Conservation (phyloP, 1,140 invertebrate species). For the Drosophila ohnishii region DNA sequence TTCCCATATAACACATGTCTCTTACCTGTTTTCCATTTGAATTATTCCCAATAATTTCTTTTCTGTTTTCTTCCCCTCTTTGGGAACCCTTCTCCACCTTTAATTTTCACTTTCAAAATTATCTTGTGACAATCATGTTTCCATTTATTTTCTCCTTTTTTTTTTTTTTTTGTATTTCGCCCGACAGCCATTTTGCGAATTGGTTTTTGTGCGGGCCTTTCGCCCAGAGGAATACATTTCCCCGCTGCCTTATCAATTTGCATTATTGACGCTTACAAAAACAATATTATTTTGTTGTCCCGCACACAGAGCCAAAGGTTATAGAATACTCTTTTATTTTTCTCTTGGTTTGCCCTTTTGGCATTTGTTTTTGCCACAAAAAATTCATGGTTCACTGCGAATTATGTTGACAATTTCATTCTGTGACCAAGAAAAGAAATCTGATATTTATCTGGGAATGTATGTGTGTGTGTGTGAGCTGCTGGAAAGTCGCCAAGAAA, state of each 20-base stretch:
- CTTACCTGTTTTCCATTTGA: not conserved
- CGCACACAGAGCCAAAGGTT: constrained; percentile 15
- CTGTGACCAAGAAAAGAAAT: constrained; percentile 18
- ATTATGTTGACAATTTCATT: constrained; percentile 54
- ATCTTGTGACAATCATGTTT: constrained; percentile 32
- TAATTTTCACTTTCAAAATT: constrained; percentile 35
- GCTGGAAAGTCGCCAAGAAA: constrained; percentile 41
- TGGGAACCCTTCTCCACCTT: not conserved
- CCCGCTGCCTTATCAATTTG: constrained; percentile 57
- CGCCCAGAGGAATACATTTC: constrained; percentile 5
- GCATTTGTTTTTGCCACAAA: constrained; percentile 8
- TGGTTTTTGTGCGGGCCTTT: constrained; percentile 30
- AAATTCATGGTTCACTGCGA: constrained; percentile 35
- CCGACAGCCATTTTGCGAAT: constrained; percentile 52
- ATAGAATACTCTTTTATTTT: not conserved
- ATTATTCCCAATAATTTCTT: constrained; percentile 11
- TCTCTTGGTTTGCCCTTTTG: not conserved
- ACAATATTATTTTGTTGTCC: constrained; percentile 34
- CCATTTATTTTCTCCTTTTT: not conserved
- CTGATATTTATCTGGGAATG: constrained; percentile 23
- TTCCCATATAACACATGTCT: not conserved
- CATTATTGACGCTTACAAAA: constrained; percentile 60
- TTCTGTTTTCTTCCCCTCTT: not conserved
- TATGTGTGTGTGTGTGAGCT: not conserved
- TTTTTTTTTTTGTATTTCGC: constrained; percentile 24